Base-by-base conservation (phyloP, 2,888 invertebrate genomes). In the Xanthostigma xanthostigma region DNA sequence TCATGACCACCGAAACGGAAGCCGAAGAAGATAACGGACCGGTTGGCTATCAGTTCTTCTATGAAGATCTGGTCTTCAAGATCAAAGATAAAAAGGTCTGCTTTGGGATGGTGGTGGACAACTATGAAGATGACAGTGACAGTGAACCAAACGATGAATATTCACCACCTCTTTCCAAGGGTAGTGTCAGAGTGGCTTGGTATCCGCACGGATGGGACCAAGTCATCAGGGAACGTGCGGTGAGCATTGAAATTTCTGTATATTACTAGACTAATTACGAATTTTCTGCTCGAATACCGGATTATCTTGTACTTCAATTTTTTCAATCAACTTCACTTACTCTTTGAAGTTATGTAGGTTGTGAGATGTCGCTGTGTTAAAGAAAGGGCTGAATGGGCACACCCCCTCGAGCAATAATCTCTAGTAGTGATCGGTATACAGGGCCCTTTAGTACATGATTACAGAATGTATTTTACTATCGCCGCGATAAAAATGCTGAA, bases 21-120 rank as follows among this genome's bases (percentile, higher is more conserved):
- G 42, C 43, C 27, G 43, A 37, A 35, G 48, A 48, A 38, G 43
- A 48, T 27, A 27, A 27, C 27, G 27, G 27, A 27, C 27, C 27
- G 27, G 6, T 6, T 27, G 27, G 27, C 3, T 6, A 27, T 43
- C 48, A 48, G 36, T 48, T 43, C 43, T 48, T 48, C 38, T 48
- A 48, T 37, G 48, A 48, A 43, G 48, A 48, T 48, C 43, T 48
- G 27, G 48, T 48, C n/a, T 48, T 38, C 27, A 48, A 43, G 37
- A 48, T 48, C 35, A 42, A 13, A 9, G 48, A 43, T 48, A 48
- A 48, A 43, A 48, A 43, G 34, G 48, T 48, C 12, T 42, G 42
- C 35, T 48, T 48, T 48, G 48, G 48, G 33, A 48, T 48, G 37
- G 48, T 48, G 8, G 43, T 48, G 36, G 48, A 48, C 13, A 48